Evolutionary conservation across 92 coral and sea anemone species (phyloP).

Genomic region (Epizoanthus ramosus): DNA sequence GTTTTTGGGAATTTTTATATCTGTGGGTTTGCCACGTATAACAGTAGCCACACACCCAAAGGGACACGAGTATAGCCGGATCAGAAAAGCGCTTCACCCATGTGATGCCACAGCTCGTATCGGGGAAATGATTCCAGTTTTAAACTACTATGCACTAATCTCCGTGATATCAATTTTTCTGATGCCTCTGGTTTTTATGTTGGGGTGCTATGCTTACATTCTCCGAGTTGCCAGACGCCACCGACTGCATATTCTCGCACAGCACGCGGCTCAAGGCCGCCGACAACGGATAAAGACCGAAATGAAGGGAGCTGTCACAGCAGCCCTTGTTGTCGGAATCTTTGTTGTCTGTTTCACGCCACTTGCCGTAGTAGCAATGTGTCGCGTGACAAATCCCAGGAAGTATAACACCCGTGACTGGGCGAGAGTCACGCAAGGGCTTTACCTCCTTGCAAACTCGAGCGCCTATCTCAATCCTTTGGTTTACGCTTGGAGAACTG

Average conservation of each 20-base stretch:
- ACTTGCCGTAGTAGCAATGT: constrained; percentile 27
- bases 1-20: constrained; percentile 12
- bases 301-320: constrained; percentile 17
- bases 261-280: not conserved
- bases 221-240: constrained; percentile 31
- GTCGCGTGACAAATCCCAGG: constrained; percentile 19
- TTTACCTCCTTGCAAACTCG: constrained; percentile 20
- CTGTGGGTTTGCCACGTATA: not conserved
- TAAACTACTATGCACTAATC: constrained; percentile 4
- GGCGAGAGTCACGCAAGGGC: constrained; percentile 1
- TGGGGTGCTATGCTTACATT: constrained; percentile 26
- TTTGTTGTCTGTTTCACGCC: constrained; percentile 22
- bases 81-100: constrained; percentile 9
- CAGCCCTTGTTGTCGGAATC: constrained; percentile 30
- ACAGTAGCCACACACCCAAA: not conserved
- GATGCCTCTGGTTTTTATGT: constrained; percentile 20
- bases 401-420: not conserved
- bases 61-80: not conserved
- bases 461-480: constrained; percentile 25
- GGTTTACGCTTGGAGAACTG: constrained; percentile 31
- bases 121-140: not conserved
- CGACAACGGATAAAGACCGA: not conserved
- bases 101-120: not conserved
- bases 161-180: not conserved
- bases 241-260: constrained; percentile 3